phyloP scores from a whole-genome alignment of 2,113 vertebrate genomes.

The Oryzias woworae region DNA sequence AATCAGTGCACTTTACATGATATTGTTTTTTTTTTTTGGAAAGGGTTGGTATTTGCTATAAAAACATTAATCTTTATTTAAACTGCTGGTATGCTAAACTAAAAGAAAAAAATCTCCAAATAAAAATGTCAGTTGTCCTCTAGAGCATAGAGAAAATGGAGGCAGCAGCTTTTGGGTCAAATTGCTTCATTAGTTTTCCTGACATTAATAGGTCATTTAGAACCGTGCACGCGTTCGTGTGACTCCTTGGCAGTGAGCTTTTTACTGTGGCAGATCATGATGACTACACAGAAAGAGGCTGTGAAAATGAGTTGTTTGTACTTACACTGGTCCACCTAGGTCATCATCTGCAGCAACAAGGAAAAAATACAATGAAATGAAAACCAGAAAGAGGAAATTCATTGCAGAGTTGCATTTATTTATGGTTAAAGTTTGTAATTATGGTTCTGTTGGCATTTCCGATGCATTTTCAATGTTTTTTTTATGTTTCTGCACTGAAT shows the following conservation, averaged over 20 bases:
- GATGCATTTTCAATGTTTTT: background rate
- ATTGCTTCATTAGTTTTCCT: background rate
- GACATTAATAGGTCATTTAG: constrained; percentile 1
- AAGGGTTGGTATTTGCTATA: too few relatives aligned
- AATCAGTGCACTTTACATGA: too few relatives aligned
- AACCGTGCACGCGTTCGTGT: constrained; percentile 18
- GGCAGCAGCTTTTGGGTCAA: too few relatives aligned
- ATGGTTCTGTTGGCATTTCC: background rate
- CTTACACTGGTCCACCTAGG: constrained; percentile 96
- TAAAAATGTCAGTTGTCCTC: too few relatives aligned
- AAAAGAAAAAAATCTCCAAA: too few relatives aligned
- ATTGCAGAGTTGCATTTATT: constrained; percentile 49
- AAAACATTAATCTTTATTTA: too few relatives aligned
- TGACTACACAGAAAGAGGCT: constrained; percentile 7
- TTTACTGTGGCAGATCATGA: constrained; percentile 13
- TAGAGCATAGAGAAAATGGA: too few relatives aligned
- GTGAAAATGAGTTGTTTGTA: constrained; percentile 32
- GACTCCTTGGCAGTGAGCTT: constrained; percentile 11
- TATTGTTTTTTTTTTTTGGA: too few relatives aligned
- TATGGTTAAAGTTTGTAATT: constrained; percentile 7
- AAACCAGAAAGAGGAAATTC: constrained; percentile 57
- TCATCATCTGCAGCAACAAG: constrained; percentile 86
- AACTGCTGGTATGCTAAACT: too few relatives aligned
- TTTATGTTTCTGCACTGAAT: constrained; percentile 2
- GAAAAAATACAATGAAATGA: constrained; percentile 60